phyloP scores from a whole-genome alignment of 1,140 invertebrate genomes.

The Zaprionus ghesquierei region DNA sequence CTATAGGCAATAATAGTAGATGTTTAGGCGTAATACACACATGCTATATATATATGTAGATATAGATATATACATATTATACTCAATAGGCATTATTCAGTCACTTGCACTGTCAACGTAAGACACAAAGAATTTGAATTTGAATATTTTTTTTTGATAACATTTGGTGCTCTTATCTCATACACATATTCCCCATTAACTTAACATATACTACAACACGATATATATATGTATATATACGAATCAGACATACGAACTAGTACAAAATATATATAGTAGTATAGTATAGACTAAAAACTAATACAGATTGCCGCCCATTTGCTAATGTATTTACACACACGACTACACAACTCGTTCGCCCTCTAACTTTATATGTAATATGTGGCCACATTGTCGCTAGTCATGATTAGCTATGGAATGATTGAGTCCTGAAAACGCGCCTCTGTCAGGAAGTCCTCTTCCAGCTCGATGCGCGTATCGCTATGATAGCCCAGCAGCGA shows the following conservation, averaged over 20 bases:
- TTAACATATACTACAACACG: slow-evolving; percentile 3
- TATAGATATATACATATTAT: not conserved
- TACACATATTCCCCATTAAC: slow-evolving; percentile 7
- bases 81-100: slow-evolving; percentile 36
- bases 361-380: slow-evolving; percentile 70
- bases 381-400: slow-evolving; percentile 75
- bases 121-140: slow-evolving; percentile 36
- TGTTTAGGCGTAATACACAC: slow-evolving; percentile 11
- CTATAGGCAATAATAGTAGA: slow-evolving; percentile 25
- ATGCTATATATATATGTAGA: slow-evolving; percentile 1
- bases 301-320: not conserved
- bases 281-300: slow-evolving; percentile 16
- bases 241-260: slow-evolving; percentile 9
- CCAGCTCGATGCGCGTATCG: slow-evolving; percentile 84
- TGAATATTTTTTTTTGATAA: slow-evolving; percentile 24
- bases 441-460: slow-evolving; percentile 75
- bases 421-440: slow-evolving; percentile 69
- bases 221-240: not conserved
- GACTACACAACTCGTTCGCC: not conserved
- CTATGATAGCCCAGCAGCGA: slow-evolving; percentile 86
- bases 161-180: slow-evolving; percentile 30
- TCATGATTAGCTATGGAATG: slow-evolving; percentile 81
- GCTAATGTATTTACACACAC: slow-evolving; percentile 24
- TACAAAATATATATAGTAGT: slow-evolving; percentile 25
- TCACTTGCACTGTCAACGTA: slow-evolving; percentile 49